A percentile compares a stretch with the other conserved stretches of the same genome.
These are phyloP conservation scores for Myrmecobius fasciatus DNA, from an alignment of 2,113 vertebrate species.

Conservation along the genomic window DNA sequence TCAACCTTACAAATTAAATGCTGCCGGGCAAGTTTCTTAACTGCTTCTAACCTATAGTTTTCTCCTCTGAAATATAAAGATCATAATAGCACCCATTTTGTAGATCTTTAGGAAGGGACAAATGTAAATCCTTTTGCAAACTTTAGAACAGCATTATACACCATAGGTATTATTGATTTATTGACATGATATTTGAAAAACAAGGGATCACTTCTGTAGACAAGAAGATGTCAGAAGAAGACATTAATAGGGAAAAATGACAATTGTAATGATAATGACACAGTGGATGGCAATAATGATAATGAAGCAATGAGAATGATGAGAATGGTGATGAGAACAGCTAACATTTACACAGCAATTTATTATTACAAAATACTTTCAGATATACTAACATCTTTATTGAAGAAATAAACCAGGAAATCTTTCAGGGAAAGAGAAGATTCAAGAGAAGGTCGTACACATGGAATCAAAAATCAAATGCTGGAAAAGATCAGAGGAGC, in stretches of 20 bases:
- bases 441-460: background rate
- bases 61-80: background rate
- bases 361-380: background rate
- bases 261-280: background rate
- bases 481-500: background rate
- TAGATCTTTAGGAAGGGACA: background rate
- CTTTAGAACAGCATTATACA: background rate
- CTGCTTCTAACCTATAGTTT: background rate
- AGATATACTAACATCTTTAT: background rate
- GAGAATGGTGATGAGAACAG: background rate
- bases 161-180: background rate
- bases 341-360: background rate
- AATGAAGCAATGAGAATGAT: background rate
- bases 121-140: background rate
- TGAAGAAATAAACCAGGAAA: background rate
- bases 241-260: background rate
- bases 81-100: background rate
- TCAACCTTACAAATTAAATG: background rate
- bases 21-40: background rate
- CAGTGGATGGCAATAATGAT: background rate
- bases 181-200: background rate
- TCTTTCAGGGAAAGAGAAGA: background rate
- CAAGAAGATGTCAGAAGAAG: background rate
- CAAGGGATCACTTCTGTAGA: background rate
- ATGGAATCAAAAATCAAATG: background rate